Evolutionary conservation across 1,140 invertebrate genomes (phyloP), one percentile per base, ranked within the genome.

Genomic region (Brachionus angularis): DNA sequence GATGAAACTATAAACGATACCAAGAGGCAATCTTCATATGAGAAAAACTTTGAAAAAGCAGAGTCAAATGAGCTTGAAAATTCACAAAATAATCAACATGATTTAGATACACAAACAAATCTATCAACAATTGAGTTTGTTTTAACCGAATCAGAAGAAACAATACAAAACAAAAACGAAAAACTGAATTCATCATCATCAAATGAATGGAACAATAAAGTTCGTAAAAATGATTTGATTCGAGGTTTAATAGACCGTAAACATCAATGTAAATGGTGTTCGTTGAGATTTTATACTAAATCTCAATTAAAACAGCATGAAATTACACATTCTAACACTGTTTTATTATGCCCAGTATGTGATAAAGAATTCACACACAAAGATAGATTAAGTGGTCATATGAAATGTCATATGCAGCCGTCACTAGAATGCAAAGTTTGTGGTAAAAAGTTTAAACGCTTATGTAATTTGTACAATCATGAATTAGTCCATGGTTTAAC

Each of bases 261-360:
- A 46, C 62, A 67, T 50, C 62, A 67, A 31, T 67, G 62, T 50
- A 67, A 67, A 47, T 67, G 62, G 62, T 67, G 62, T 47, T 47
- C 34, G 18, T 42, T 67, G 18, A 25, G 62, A 18, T 67, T 67
- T 34, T 67, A 67, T 47, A 47, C 62, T 21, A 67, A 67, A 67
- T 67, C 62, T 4, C 62, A 67, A 23, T 34, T 67, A 3, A 67
- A 67, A 10, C 62, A 67, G 16, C 62, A 67, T 29, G 62, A 67
- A 50, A 4, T n/a, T n/a, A 25, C 42, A 5, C 62, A 67, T 23
- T 47, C 27, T 47, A 50, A 67, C 21, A 34, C 62, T 18, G 62
- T 67, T 67, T 27, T 67, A 12, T 47, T 25, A 34, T 67, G 62
- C 47, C 62, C 62, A 1, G 44, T 67, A 16, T 67, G 62, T 67